These are phyloP conservation scores for Drepana falcataria DNA, from an alignment of 2,888 invertebrate genomes.

Conservation along the genomic window DNA sequence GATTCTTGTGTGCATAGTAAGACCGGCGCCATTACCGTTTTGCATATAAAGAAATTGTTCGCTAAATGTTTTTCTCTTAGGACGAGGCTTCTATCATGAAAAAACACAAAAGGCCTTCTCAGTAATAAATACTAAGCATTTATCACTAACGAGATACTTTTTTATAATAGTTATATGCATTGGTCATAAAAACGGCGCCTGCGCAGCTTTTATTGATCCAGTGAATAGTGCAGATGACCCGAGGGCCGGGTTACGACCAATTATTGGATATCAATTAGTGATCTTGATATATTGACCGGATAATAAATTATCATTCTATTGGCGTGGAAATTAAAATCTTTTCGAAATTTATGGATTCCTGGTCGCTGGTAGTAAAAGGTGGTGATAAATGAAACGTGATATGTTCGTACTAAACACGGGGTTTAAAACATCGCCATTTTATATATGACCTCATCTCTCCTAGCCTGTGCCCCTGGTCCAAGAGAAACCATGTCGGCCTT, in stretches of 20 bases:
- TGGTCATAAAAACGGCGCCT: conserved; percentile 41
- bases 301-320: conserved; percentile 34
- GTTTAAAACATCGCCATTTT: too few species aligned
- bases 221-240: conserved; percentile 19
- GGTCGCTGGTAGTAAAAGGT: neutral
- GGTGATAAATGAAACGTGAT: neutral
- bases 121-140: conserved; percentile 14
- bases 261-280: conserved; percentile 52
- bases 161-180: conserved; percentile 31
- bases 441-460: too few species aligned
- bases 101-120: neutral
- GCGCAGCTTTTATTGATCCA: conserved; percentile 16
- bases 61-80: too few species aligned
- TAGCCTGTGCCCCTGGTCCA: too few species aligned
- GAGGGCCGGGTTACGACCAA: conserved; percentile 31
- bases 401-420: too few species aligned
- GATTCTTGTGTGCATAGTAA: too few species aligned
- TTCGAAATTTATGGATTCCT: neutral
- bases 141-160: conserved; percentile 32
- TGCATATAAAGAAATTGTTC: too few species aligned
- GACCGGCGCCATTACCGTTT: too few species aligned
- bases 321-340: conserved; percentile 13
- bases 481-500: too few species aligned
- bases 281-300: conserved; percentile 30
- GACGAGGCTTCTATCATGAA: neutral